A percentile compares a stretch with the other conserved stretches of the same genome.
Conservation (phyloP, 1,140 invertebrate species). For the Piezodorus guildinii region DNA sequence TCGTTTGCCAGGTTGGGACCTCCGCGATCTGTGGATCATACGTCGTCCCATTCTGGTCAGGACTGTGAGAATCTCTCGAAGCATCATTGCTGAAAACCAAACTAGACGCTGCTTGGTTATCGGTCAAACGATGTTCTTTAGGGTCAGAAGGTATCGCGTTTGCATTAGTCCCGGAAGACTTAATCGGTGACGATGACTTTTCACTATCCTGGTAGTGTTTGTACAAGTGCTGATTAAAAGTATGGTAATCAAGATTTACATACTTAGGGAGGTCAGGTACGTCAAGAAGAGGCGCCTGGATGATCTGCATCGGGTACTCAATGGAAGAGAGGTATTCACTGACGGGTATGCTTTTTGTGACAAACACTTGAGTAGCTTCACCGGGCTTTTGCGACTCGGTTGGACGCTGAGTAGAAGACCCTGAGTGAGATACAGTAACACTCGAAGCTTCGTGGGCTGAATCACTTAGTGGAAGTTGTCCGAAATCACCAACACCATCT, state of each 20-base stretch:
- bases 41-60: neutral
- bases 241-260: constrained; percentile 25
- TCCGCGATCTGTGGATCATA: neutral
- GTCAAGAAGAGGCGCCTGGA: constrained; percentile 29
- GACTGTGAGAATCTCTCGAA: no score
- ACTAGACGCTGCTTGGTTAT: neutral
- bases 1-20: neutral
- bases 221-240: constrained; percentile 18
- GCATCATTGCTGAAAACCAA: neutral
- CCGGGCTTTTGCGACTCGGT: neutral
- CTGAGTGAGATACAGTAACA: constrained; percentile 12
- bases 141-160: neutral
- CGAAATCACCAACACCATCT: constrained; percentile 19
- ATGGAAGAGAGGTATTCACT: constrained; percentile 29
- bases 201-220: constrained; percentile 19
- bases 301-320: constrained; percentile 30
- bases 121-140: neutral
- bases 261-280: constrained; percentile 26
- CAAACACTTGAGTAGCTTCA: constrained; percentile 17
- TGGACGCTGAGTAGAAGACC: neutral
- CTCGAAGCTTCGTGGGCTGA: constrained; percentile 24
- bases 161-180: neutral
- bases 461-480: constrained; percentile 21
- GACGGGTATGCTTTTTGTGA: constrained; percentile 29
- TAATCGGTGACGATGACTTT: constrained; percentile 4